phyloP scores from a whole-genome alignment of 2,888 invertebrate species.

The Scotopteryx bipunctaria region DNA sequence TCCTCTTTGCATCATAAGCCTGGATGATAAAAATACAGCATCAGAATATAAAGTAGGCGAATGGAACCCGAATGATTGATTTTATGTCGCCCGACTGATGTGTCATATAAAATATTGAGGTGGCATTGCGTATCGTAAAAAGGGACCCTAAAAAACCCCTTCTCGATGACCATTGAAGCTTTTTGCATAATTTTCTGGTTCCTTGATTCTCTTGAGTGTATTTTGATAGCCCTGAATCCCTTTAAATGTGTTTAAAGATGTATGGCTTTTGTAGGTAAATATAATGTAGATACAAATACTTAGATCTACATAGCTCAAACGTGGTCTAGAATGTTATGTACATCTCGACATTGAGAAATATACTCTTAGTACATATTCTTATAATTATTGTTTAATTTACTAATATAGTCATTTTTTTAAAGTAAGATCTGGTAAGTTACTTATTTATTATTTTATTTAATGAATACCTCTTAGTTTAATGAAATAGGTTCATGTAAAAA shows the following conservation, averaged over 20 bases:
- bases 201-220: constrained; percentile 62
- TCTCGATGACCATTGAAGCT: constrained; percentile 63
- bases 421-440: too few relatives aligned
- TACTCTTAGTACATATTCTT: too few relatives aligned
- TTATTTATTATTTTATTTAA: too few relatives aligned
- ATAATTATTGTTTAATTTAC: too few relatives aligned
- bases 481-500: too few relatives aligned
- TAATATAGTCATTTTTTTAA: too few relatives aligned
- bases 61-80: constrained; percentile 55
- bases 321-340: too few relatives aligned
- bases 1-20: constrained; percentile 36
- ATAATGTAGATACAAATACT: too few relatives aligned
- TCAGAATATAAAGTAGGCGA: constrained; percentile 62
- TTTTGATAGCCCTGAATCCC: constrained; percentile 36
- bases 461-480: too few relatives aligned
- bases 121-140: constrained; percentile 50
- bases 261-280: neutral
- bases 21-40: constrained; percentile 51
- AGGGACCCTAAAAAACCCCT: constrained; percentile 42
- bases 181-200: constrained; percentile 72
- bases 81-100: constrained; percentile 46
- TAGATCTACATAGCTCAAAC: too few relatives aligned
- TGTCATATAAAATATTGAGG: constrained; percentile 55
- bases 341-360: too few relatives aligned
- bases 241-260: constrained; percentile 16